phyloP scores from a whole-genome alignment of 1,140 invertebrate species.

The Saccostrea echinata region DNA sequence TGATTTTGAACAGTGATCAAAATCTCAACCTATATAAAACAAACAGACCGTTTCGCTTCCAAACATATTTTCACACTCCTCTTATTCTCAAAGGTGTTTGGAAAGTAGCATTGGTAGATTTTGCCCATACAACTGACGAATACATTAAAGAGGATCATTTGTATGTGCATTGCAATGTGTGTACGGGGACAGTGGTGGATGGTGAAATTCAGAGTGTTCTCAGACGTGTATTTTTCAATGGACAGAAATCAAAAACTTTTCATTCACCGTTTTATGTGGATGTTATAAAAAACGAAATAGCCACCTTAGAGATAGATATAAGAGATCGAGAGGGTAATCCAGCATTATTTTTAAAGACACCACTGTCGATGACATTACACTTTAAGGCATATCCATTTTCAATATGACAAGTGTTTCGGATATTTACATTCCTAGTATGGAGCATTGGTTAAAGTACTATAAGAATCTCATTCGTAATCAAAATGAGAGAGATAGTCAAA shows the following conservation, averaged over 20 bases:
- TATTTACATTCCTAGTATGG: constrained; percentile 32
- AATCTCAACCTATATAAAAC: constrained; percentile 45
- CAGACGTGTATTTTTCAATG: not conserved
- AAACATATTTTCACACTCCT: constrained; percentile 40
- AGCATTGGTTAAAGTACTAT: constrained; percentile 44
- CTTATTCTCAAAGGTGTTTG: constrained; percentile 48
- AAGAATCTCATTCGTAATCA: not conserved
- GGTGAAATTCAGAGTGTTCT: constrained; percentile 42
- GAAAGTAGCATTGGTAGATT: constrained; percentile 37
- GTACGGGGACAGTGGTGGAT: constrained; percentile 40
- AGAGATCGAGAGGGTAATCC: not conserved
- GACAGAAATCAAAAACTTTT: not conserved
- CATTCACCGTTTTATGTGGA: not conserved
- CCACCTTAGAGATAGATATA: constrained; percentile 36
- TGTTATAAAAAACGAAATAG: constrained; percentile 4
- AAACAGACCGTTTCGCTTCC: constrained; percentile 50
- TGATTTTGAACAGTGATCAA: constrained; percentile 46
- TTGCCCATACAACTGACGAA: not conserved
- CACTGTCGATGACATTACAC: constrained; percentile 31
- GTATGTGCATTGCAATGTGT: constrained; percentile 26
- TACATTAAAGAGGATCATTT: not conserved
- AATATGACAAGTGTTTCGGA: not conserved
- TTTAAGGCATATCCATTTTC: constrained; percentile 48
- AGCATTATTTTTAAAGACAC: constrained; percentile 43
- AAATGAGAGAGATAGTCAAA: not conserved